A percentile compares a stretch with the other conserved stretches of the same genome.
phyloP scores from a whole-genome alignment of 2,797 vertebrate genomes.

The Tinamus major region DNA sequence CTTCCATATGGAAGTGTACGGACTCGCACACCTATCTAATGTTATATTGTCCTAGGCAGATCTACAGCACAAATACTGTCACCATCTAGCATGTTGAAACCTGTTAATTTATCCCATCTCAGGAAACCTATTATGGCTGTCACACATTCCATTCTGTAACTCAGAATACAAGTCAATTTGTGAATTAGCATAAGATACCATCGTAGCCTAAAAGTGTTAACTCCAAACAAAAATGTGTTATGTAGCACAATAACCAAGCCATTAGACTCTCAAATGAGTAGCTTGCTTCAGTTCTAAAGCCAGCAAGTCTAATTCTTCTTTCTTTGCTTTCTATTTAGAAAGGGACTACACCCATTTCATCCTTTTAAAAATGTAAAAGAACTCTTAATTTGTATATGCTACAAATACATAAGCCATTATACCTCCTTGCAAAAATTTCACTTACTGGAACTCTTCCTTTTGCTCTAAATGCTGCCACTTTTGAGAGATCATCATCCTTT shows the following conservation, averaged over 20 bases:
- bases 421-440: neutral
- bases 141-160: neutral
- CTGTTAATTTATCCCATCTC: neutral
- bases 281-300: neutral
- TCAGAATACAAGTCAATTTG: neutral
- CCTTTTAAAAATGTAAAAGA: neutral
- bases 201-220: neutral
- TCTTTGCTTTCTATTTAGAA: neutral
- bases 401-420: neutral
- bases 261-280: neutral
- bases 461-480: constrained; percentile 90
- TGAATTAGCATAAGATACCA: neutral
- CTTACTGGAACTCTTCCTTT: constrained; percentile 94
- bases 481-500: constrained; percentile 89
- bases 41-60: neutral
- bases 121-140: neutral
- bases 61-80: neutral
- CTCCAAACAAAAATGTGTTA: neutral
- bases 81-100: neutral
- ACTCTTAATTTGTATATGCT: neutral
- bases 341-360: neutral
- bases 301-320: neutral
- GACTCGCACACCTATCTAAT: neutral
- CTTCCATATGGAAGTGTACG: neutral
- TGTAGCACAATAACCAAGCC: neutral